Percentiles rank a stretch among this genome's conserved stretches.
Conservation (phyloP, 2,113 vertebrate genomes). For the Propithecus coquereli region DNA sequence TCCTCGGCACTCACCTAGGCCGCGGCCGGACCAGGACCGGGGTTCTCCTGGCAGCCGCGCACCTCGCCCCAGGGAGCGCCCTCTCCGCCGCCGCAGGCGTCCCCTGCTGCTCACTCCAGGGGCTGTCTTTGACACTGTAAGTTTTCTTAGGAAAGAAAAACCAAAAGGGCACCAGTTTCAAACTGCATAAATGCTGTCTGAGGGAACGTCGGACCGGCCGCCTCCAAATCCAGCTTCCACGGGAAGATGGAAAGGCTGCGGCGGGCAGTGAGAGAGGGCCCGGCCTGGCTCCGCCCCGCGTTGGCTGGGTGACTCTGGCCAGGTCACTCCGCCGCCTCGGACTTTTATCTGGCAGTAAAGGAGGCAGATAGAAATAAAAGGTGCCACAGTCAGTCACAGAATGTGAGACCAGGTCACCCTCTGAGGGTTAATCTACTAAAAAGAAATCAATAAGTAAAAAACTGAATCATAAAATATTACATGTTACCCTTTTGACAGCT, state of each 20-base stretch:
- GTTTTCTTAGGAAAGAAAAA: constrained; percentile 44
- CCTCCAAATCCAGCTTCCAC: not conserved
- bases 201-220: not conserved
- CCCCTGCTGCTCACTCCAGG: not conserved
- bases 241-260: no score
- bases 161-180: not conserved
- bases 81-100: accelerated
- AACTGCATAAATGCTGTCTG: not conserved
- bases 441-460: not conserved
- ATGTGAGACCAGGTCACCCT: not conserved
- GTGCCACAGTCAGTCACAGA: not conserved
- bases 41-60: not conserved
- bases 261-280: no score
- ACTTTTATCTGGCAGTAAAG: not conserved
- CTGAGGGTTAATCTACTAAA: not conserved
- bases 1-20: constrained; percentile 29
- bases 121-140: not conserved
- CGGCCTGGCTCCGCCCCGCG: not conserved
- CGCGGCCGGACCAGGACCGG: not conserved
- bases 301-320: not conserved
- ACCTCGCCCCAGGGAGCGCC: not conserved
- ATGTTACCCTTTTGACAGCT: not conserved
- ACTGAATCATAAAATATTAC: not conserved
- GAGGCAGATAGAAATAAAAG: not conserved
- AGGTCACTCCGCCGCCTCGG: not conserved